Conservation (phyloP, 2,113 vertebrate genomes). For the Copsychus sechellarum region DNA sequence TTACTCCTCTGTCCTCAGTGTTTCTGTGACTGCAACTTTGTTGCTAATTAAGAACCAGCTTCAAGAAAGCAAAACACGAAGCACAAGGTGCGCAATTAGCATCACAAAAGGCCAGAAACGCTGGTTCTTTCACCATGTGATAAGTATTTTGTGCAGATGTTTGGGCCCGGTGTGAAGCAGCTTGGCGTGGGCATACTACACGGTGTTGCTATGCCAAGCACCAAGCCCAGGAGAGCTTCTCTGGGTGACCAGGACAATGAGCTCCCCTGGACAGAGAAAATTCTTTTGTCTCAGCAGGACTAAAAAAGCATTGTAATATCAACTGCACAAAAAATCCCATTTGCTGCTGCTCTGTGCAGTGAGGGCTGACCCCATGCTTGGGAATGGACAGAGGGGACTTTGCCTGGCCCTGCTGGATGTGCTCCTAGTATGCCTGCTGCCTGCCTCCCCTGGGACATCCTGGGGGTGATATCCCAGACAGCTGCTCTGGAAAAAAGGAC, state of each 20-base stretch:
- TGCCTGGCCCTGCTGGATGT: not conserved
- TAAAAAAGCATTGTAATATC: not conserved
- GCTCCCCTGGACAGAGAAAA: not conserved
- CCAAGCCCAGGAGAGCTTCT: not conserved
- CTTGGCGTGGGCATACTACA: not conserved
- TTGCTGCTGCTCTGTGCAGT: fast-evolving
- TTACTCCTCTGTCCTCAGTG: not conserved
- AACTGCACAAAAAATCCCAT: not conserved
- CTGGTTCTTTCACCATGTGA: not conserved
- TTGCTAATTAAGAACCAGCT: not conserved
- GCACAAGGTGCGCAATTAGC: fast-evolving
- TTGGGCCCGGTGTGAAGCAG: fast-evolving
- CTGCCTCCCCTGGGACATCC: not conserved
- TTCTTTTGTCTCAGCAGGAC: not conserved
- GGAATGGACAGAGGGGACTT: not conserved
- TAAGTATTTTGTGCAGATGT: not conserved
- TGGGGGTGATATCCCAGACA: not conserved
- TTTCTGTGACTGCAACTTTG: not conserved
- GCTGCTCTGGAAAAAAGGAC: not conserved
- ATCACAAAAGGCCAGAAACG: not conserved
- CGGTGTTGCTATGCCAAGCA: not conserved
- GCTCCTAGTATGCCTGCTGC: not conserved
- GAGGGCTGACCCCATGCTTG: fast-evolving
- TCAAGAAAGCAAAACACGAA: not conserved
- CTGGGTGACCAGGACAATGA: not conserved